A percentile compares a stretch with the other conserved stretches of the same genome.
Conservation (phyloP, 2,888 invertebrate species). For the Microplitis manilae region DNA sequence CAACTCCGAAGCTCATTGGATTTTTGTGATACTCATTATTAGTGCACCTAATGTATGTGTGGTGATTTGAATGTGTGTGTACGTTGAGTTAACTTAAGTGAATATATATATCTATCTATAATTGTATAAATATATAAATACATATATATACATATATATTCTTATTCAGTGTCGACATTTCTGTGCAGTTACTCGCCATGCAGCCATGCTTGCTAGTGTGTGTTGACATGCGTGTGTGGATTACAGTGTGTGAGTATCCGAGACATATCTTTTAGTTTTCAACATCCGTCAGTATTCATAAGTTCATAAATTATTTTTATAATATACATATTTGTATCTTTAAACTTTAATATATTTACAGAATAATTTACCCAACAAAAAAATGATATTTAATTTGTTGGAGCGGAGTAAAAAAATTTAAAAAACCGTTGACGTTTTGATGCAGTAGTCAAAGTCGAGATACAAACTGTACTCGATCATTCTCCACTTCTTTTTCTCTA, state of each 20-base stretch:
- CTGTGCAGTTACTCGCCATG: slow-evolving; percentile 3
- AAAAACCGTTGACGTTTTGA: slow-evolving; percentile 19
- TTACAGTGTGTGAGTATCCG: slow-evolving; percentile 2
- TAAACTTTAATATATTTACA: neutral
- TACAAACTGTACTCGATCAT: slow-evolving; percentile 4
- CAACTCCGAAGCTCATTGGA: neutral
- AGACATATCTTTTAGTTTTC: slow-evolving; percentile 11
- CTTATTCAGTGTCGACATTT: slow-evolving; percentile 4
- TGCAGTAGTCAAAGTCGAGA: slow-evolving; percentile 1
- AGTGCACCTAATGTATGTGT: too few species aligned
- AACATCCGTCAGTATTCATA: slow-evolving; percentile 11
- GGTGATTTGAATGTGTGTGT: too few species aligned
- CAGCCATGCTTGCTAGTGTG: neutral
- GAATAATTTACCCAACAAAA: neutral
- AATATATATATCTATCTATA: neutral
- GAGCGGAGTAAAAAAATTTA: neutral
- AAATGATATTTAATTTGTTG: neutral
- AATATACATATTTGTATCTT: too few species aligned
- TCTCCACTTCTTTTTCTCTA: slow-evolving; percentile 12
- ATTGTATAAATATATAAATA: neutral
- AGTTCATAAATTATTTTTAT: neutral
- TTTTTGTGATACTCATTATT: neutral
- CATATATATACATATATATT: neutral
- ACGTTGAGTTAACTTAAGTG: neutral
- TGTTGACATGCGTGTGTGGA: neutral